Evolutionary conservation across 2,113 vertebrate genomes (phyloP).

Genomic region (Nettapus auritus): DNA sequence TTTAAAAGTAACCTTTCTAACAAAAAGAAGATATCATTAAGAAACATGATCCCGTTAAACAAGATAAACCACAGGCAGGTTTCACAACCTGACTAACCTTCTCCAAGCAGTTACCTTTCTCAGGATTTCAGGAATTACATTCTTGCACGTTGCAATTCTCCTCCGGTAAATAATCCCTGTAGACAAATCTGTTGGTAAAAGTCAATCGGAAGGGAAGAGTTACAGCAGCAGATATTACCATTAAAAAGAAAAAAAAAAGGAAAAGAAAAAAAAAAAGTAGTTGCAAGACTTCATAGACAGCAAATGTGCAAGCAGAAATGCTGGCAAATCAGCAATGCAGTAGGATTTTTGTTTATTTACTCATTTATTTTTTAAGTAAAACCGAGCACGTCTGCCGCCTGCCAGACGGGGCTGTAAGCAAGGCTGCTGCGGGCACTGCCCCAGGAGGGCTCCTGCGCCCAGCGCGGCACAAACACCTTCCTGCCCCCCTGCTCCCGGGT

Average conservation of each 20-base stretch:
- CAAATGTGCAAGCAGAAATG: background rate
- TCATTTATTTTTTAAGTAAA: background rate
- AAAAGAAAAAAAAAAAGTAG: background rate
- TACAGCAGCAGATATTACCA: background rate
- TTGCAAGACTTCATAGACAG: background rate
- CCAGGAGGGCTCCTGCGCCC: background rate
- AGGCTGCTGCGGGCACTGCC: accelerated
- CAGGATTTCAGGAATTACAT: slow-evolving; percentile 78
- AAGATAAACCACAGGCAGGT: background rate
- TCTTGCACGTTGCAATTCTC: slow-evolving; percentile 75
- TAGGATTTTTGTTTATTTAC: background rate
- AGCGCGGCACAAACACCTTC: background rate
- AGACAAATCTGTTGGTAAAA: slow-evolving; percentile 55
- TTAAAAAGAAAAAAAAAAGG: background rate
- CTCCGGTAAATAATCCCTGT: slow-evolving; percentile 75
- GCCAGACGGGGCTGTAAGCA: background rate
- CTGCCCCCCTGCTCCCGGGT: background rate
- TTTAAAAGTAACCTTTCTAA: background rate
- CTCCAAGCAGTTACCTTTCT: slow-evolving; percentile 70
- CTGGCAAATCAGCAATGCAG: background rate
- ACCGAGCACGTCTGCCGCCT: background rate
- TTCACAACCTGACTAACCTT: background rate
- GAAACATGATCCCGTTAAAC: background rate
- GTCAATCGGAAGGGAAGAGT: background rate
- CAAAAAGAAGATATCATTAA: background rate